These are phyloP conservation scores for Macrophya annulata DNA, from an alignment of 2,888 invertebrate species.

Conservation along the genomic window DNA sequence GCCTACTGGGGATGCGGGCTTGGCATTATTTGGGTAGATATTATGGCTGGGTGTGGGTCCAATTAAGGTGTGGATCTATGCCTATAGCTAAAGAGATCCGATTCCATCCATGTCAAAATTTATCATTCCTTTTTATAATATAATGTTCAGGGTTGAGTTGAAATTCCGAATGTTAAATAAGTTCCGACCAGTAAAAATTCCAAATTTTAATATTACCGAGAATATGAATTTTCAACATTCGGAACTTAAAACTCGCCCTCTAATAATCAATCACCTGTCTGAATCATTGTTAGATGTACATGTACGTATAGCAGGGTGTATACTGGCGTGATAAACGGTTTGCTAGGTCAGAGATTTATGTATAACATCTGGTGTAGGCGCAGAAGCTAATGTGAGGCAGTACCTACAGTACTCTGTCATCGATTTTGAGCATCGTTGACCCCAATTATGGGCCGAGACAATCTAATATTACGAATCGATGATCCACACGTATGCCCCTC, in stretches of 20 bases:
- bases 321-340: neutral
- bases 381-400: neutral
- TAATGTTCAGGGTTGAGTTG: neutral
- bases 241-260: no score
- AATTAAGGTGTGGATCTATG: neutral
- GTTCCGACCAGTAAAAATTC: no score
- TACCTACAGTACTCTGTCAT: slow-evolving; percentile 23
- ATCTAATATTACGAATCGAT: slow-evolving; percentile 65
- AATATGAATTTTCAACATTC: no score
- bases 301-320: neutral
- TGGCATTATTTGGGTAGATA: neutral
- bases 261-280: slow-evolving; percentile 7
- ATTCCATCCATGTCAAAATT: neutral
- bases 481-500: slow-evolving; percentile 50
- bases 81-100: neutral
- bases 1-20: slow-evolving; percentile 24
- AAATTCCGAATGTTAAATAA: no score
- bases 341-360: slow-evolving; percentile 25
- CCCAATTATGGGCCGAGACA: slow-evolving; percentile 45
- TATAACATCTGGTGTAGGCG: neutral
- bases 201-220: no score
- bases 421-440: slow-evolving; percentile 55
- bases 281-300: neutral
- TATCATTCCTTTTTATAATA: neutral
- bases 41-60: neutral